Evolutionary conservation across 2,113 vertebrate species (phyloP).

Genomic region (Arenaria interpres): DNA sequence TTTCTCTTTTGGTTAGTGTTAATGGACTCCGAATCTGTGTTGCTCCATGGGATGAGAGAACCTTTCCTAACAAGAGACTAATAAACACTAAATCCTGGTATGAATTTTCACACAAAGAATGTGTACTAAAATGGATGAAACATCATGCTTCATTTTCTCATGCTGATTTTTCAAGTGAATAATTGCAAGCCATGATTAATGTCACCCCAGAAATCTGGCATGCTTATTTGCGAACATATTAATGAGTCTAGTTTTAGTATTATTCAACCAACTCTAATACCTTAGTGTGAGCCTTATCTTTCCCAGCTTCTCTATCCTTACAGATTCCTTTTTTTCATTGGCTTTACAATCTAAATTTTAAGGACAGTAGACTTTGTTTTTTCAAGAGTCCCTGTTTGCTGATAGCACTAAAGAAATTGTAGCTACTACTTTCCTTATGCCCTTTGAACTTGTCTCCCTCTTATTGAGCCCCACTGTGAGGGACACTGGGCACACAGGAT

Average conservation of each 20-base stretch:
- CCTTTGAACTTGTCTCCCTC: background rate
- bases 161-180: constrained; percentile 51
- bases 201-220: constrained; percentile 42
- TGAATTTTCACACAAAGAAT: constrained; percentile 16
- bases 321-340: background rate
- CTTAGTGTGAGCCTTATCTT: background rate
- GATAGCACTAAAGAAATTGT: background rate
- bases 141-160: constrained; percentile 21
- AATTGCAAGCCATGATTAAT: constrained; percentile 54
- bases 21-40: background rate
- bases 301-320: background rate
- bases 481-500: background rate
- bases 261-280: background rate
- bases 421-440: background rate
- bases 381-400: background rate
- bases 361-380: background rate
- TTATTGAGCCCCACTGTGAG: background rate
- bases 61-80: background rate
- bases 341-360: background rate
- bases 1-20: background rate
- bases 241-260: constrained; percentile 23
- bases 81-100: background rate
- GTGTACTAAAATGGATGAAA: constrained; percentile 27
- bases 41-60: background rate
- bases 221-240: constrained; percentile 15